Evolutionary conservation across 2,113 vertebrate genomes (phyloP).

Genomic region (Pagrus major): DNA sequence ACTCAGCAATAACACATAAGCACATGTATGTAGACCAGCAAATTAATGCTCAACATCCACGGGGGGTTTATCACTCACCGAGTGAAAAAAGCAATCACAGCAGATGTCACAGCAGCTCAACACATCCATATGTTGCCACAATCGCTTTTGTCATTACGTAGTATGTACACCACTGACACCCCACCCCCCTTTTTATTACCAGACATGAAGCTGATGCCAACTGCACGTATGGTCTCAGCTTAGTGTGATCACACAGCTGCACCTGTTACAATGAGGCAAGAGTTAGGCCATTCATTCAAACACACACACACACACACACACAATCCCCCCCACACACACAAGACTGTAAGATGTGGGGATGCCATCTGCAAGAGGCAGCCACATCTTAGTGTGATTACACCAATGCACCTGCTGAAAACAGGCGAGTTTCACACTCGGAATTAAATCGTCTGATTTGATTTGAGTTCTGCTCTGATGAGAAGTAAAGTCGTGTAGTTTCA

Average conservation of each 20-base stretch:
- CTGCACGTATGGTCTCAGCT: slow-evolving; percentile 43
- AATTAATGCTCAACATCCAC: slow-evolving; percentile 59
- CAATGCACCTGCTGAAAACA: slow-evolving; percentile 29
- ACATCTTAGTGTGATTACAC: slow-evolving; percentile 13
- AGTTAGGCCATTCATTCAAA: slow-evolving; percentile 44
- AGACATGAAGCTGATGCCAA: slow-evolving; percentile 35
- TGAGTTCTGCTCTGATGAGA: neutral
- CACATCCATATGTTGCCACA: slow-evolving; percentile 60
- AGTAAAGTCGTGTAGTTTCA: neutral
- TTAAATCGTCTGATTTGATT: neutral
- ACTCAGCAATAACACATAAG: slow-evolving; percentile 42
- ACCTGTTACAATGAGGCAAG: slow-evolving; percentile 63
- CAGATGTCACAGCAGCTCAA: slow-evolving; percentile 74
- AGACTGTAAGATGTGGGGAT: slow-evolving; percentile 15
- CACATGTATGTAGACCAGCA: slow-evolving; percentile 55
- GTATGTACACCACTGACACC: neutral
- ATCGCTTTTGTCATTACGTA: slow-evolving; percentile 58
- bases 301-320: slow-evolving; percentile 34
- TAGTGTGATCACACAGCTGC: slow-evolving; percentile 59
- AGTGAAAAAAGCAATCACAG: slow-evolving; percentile 76
- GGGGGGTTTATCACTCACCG: slow-evolving; percentile 45
- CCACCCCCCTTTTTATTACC: slow-evolving; percentile 1
- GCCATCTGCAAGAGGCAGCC: slow-evolving; percentile 18
- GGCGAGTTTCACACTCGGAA: neutral
- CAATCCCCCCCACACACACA: slow-evolving; percentile 14